Evolutionary conservation across 2,113 vertebrate genomes (phyloP).

Genomic region (Ascaphus truei): DNA sequence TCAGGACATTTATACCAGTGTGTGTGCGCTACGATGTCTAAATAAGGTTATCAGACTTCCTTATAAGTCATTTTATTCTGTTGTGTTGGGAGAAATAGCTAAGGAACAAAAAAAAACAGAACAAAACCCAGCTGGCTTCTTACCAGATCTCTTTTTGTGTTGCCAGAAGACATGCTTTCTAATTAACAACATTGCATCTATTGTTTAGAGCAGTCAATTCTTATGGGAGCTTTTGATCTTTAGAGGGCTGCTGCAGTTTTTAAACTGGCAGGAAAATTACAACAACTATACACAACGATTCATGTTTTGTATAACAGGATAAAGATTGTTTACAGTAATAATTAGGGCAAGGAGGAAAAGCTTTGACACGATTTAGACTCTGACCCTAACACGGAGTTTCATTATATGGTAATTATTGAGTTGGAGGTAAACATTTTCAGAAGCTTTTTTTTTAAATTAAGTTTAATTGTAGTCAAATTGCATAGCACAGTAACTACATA

Average conservation of each 20-base stretch:
- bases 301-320: not conserved
- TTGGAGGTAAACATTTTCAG: too few relatives aligned
- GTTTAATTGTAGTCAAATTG: too few relatives aligned
- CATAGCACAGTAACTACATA: too few relatives aligned
- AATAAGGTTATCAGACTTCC: not conserved
- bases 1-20: constrained; percentile 5
- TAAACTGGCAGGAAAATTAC: constrained; percentile 16
- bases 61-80: not conserved
- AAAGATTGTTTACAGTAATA: not conserved
- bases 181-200: not conserved
- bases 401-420: too few relatives aligned
- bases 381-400: too few relatives aligned
- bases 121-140: too few relatives aligned
- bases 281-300: not conserved
- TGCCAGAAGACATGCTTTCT: not conserved
- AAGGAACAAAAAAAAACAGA: too few relatives aligned
- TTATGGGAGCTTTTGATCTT: constrained; percentile 6
- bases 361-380: too few relatives aligned
- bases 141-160: too few relatives aligned
- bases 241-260: not conserved
- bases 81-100: too few relatives aligned
- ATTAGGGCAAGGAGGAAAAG: too few relatives aligned
- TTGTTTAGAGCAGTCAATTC: not conserved
- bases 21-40: not conserved
- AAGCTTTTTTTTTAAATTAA: too few relatives aligned